These are phyloP conservation scores for Drosophila kikkawai DNA, from an alignment of 1,140 invertebrate species.

Conservation along the genomic window DNA sequence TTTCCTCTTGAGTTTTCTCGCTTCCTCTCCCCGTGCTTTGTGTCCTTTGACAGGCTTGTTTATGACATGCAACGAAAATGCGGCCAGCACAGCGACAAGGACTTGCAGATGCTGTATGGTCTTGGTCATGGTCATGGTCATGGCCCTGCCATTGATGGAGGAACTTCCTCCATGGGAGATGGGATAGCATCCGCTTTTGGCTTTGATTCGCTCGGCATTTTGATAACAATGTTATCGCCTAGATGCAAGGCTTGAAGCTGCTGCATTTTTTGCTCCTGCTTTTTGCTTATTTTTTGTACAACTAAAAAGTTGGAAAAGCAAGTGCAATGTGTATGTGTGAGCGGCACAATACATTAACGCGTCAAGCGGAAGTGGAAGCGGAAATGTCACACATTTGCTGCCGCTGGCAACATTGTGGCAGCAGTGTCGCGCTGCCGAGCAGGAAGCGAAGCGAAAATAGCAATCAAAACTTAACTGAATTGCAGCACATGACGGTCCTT, in stretches of 20 bases:
- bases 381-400: conserved; percentile 82
- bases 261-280: conserved; percentile 21
- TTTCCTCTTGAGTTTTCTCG: neutral
- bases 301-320: conserved; percentile 49
- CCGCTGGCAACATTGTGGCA: conserved; percentile 73
- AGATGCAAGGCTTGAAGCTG: conserved; percentile 13
- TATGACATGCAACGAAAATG: conserved; percentile 56
- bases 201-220: conserved; percentile 2
- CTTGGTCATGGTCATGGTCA: conserved; percentile 29
- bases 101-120: neutral
- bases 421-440: conserved; percentile 38
- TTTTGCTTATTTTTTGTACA: conserved; percentile 45
- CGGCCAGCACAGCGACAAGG: conserved; percentile 23
- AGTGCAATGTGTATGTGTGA: conserved; percentile 20
- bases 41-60: conserved; percentile 43
- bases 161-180: neutral
- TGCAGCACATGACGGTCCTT: conserved; percentile 65
- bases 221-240: conserved; percentile 60
- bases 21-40: neutral
- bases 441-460: conserved; percentile 83
- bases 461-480: conserved; percentile 83
- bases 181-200: conserved; percentile 18
- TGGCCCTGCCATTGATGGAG: conserved; percentile 27
- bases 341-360: conserved; percentile 70
- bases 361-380: conserved; percentile 70